Evolutionary conservation across 2,888 invertebrate genomes (phyloP), one percentile per base, ranked within the genome.

Genomic region (Epistrophella euchroma): DNA sequence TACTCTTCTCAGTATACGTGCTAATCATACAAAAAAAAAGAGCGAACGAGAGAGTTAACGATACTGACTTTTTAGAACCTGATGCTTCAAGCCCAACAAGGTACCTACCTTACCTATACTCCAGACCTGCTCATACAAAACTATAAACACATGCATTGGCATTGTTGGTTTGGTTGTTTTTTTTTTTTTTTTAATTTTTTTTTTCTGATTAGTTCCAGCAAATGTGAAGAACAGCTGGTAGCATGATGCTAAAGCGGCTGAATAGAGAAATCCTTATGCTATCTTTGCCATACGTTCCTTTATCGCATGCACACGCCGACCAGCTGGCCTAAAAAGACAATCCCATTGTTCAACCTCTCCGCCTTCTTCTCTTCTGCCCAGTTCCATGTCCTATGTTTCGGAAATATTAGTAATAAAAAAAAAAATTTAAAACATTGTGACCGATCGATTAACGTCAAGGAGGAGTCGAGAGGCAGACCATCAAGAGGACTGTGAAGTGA

Each of bases 361-460:
- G 28, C 17, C 37, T 17, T 11, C 40, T 40, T 32, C 15, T 47
- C 28, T 19, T 1, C n/a, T 32, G n/a, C 32, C 7, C 17, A 19
- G 3, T n/a, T 52, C 28, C 66, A 47, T 52, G 15, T 52, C 11
- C 3, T 15, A 11, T 52, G 13, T 15, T 37, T 50, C 19, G 19
- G 15, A 10, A 32, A 35, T 64, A n/a, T 11, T 4, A 50, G 19
- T 11, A 17, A 22, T 0, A 35, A 66, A 13, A 19, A 9, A 66
- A 50, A 35, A 50, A 32, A 52, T 32, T 7, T 17, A 68, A 68
- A 70, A 58, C 62, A 76, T 71, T 62, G 62, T 73, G 62, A 71
- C 78, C 64, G 58, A 82, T 86, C 86, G 81, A 82, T 86, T 86
- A 86, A 70, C 82, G 64, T 82, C 82, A 86, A 82, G 74, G 82